Evolutionary conservation across 2,888 invertebrate species (phyloP).

Genomic region (Oxytorus armatus): DNA sequence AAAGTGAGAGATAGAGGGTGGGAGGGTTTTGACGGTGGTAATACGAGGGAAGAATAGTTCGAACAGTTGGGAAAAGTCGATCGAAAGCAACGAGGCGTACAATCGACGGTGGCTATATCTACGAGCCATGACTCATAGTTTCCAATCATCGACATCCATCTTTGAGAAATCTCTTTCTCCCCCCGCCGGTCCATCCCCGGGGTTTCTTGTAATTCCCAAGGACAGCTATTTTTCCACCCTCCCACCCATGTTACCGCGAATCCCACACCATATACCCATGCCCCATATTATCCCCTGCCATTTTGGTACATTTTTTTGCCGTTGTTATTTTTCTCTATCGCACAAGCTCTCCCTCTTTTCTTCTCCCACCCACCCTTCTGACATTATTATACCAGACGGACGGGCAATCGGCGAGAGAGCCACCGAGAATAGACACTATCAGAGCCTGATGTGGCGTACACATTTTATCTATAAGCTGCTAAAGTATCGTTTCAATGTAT

Average conservation of each 20-base stretch:
- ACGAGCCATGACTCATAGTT: slow-evolving; percentile 69
- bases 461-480: slow-evolving; percentile 50
- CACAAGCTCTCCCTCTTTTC: slow-evolving; percentile 32
- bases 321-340: slow-evolving; percentile 27
- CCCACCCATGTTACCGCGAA: no score
- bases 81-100: slow-evolving; percentile 69
- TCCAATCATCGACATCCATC: slow-evolving; percentile 70
- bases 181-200: background rate
- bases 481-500: slow-evolving; percentile 45
- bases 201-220: background rate
- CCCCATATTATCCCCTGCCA: background rate
- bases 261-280: slow-evolving; percentile 12
- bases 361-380: slow-evolving; percentile 21
- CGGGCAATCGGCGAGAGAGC: slow-evolving; percentile 37
- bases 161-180: slow-evolving; percentile 51
- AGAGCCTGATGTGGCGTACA: slow-evolving; percentile 9
- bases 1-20: no score
- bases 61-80: slow-evolving; percentile 63
- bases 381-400: slow-evolving; percentile 32
- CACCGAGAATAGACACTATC: background rate
- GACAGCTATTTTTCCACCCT: slow-evolving; percentile 18
- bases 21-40: slow-evolving; percentile 1
- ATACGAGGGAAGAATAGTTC: slow-evolving; percentile 30
- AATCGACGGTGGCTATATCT: slow-evolving; percentile 60
- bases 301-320: slow-evolving; percentile 28